Evolutionary conservation across 2,797 vertebrate species (phyloP).

Genomic region (Pogonophryne albipinna): DNA sequence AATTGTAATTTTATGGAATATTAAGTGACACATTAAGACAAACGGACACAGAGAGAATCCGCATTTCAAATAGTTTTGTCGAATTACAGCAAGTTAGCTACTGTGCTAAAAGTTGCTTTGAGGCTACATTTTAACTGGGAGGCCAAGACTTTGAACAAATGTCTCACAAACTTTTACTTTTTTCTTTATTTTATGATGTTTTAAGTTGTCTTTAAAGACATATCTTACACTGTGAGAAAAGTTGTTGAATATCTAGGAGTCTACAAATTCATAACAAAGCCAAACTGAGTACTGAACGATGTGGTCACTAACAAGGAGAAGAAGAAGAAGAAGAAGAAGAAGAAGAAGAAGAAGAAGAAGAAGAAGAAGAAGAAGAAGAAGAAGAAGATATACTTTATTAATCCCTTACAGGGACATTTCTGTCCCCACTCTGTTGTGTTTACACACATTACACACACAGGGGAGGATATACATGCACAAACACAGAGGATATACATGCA

Average conservation of each 20-base stretch:
- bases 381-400: too few relatives aligned
- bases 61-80: neutral
- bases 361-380: too few relatives aligned
- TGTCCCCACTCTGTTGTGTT: too few relatives aligned
- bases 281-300: neutral
- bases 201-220: neutral
- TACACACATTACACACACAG: too few relatives aligned
- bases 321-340: too few relatives aligned
- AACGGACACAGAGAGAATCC: neutral
- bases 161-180: neutral
- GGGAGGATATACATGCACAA: too few relatives aligned
- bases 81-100: conserved; percentile 1
- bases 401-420: too few relatives aligned
- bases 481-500: too few relatives aligned
- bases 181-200: neutral
- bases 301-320: neutral
- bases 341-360: too few relatives aligned
- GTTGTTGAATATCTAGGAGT: neutral
- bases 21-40: neutral
- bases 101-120: neutral
- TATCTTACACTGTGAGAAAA: neutral
- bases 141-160: neutral
- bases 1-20: too few relatives aligned
- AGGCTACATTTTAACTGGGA: conserved; percentile 25
- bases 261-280: neutral